Evolutionary conservation across 2,888 invertebrate species (phyloP), one percentile per base, ranked within the genome.

Genomic region (Xanthorhoe designata): DNA sequence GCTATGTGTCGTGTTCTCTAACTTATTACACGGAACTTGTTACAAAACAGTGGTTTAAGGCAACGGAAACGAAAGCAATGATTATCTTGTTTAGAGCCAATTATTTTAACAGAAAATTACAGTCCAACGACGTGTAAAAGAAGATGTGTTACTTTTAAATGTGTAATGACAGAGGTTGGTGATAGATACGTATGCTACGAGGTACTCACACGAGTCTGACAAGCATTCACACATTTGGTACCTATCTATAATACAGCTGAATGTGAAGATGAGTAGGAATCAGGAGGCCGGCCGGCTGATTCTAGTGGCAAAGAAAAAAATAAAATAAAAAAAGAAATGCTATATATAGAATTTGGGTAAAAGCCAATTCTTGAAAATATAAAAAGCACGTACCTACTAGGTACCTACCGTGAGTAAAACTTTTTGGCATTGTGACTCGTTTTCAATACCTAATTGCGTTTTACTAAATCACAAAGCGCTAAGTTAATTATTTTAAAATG

Each of bases 11-110:
- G 32, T 60, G 54, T 59, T 57, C 42, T 15, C 55, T 42, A 60
- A 10, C 29, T 61, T 53, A 56, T 64, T 54, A 60, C 9, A 49
- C 8, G 15, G 47, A 51, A 59, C 64, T 68, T 55, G 66, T 74
- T 70, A 66, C 61, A 67, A 70, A 67, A 71, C 69, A 59, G 55
- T 67, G 49, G 58, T 62, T 66, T 64, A 69, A 68, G 67, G 65
- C 66, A 49, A 66, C 74, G 74, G 74, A 72, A 74, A 68, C 70
- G 35, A 68, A 53, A 60, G 60, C 54, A 45, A 66, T 72, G 9
- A 71, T 74, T 74, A 74, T 69, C 71, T 71, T 45, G 67, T 71
- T 74, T 69, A 69, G 60, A 69, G 58, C 68, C 72, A 70, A 70
- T 74, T 71, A 74, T 70, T 66, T 70, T 68, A 53, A 64, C 62